phyloP scores from a whole-genome alignment of 2,113 vertebrate species.

The Piaya cayana region DNA sequence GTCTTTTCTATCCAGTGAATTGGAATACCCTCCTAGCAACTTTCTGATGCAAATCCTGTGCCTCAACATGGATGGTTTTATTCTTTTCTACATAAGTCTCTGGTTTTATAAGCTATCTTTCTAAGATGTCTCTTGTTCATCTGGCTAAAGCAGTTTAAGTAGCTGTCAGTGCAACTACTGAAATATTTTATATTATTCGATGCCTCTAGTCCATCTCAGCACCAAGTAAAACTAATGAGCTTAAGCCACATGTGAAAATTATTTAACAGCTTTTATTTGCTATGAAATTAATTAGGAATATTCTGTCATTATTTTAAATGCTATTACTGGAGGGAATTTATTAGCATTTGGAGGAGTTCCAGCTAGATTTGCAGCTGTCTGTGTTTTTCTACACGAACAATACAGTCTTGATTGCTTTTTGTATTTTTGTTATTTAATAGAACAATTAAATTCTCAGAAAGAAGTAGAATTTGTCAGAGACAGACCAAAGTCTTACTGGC shows the following conservation, averaged over 20 bases:
- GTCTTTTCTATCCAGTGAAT: background rate
- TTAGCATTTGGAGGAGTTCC: background rate
- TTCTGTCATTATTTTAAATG: background rate
- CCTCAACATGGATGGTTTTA: background rate
- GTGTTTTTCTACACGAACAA: background rate
- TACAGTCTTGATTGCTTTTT: background rate
- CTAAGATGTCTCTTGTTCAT: background rate
- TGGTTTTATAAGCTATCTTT: background rate
- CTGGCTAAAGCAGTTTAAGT: background rate
- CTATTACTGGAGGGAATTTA: background rate
- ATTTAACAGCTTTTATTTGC: background rate
- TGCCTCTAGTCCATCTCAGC: background rate
- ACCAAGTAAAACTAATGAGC: background rate
- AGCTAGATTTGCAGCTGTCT: background rate
- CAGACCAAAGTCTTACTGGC: background rate
- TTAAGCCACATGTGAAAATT: background rate
- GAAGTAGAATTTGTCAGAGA: background rate
- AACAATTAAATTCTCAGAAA: background rate
- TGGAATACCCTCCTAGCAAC: background rate
- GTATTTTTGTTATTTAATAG: background rate
- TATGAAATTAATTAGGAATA: background rate
- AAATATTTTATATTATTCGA: background rate
- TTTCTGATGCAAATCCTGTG: fast-evolving
- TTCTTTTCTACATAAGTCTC: background rate
- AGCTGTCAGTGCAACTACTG: background rate